Evolutionary conservation across 2,113 vertebrate species (phyloP), one percentile per base, ranked within the genome.

Genomic region (Sorex fumeus): DNA sequence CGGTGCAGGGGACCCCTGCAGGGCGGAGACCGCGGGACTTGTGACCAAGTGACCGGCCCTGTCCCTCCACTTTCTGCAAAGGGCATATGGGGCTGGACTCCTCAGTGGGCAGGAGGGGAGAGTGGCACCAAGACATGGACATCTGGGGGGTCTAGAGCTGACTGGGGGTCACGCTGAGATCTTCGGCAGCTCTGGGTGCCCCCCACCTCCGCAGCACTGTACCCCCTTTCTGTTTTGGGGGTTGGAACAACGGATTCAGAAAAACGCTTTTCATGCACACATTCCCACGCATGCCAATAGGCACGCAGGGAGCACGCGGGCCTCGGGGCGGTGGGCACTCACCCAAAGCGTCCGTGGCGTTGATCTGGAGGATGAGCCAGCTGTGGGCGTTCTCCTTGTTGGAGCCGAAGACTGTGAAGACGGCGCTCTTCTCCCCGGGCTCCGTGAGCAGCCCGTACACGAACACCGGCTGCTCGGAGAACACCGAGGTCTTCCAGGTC

Each of bases 361-460:
- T 99, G 98, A 99, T 98, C 98, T 99, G 99, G 95, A 99, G 97
- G 95, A 99, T 99, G 83, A 99, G 98, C 99, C 99, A 99, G 97
- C 99, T 99, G 98, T 99, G 99, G 3, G 98, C 98, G 1, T 98
- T 99, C 97, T 99, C 98, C 3, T 99, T 99, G 70, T 99, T 99
- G 0, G 99, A 99, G 66, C 99, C 99, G 0, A 99, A 99, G 97
- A 99, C 98, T 95, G 99, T 99, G 97, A 99, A 99, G 62, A 99
- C 97, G 8, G 99, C 99, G 97, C 99, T 99, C 93, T 99, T 99
- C 97, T 99, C 99, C 0, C 99, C 99, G 0, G 99, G 99, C 93
- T 99, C 99, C 0, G 99, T 99, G 72, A 99, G 98, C 47, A 99
- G 98, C 45, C 99, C 99, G 0, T 99, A 99, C 25, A 99, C 98